Conservation (phyloP, 2,113 vertebrate genomes). For the Pongo pygmaeus region DNA sequence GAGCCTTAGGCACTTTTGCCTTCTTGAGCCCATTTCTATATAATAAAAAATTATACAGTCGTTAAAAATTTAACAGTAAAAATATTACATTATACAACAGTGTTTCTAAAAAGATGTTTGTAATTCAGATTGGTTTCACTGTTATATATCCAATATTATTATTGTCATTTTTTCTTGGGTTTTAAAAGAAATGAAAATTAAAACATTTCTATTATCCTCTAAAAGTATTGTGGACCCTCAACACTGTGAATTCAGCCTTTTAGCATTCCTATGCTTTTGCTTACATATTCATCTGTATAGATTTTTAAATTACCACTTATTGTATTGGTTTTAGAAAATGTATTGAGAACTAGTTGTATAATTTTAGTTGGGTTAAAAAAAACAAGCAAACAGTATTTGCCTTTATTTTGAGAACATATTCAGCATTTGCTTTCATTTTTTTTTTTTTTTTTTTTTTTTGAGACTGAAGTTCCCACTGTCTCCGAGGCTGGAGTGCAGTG, state of each 20-base stretch:
- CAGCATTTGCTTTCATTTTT: not conserved
- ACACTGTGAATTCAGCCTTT: not conserved
- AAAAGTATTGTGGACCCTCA: not conserved
- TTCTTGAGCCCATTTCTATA: not conserved
- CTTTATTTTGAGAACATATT: not conserved
- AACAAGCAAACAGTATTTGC: not conserved
- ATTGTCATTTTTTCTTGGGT: not conserved
- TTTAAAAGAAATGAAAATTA: not conserved
- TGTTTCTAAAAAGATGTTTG: not conserved
- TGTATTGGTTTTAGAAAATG: not conserved
- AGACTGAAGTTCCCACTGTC: too few relatives aligned
- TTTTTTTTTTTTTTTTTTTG: too few relatives aligned
- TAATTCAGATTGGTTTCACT: not conserved
- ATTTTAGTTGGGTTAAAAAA: not conserved
- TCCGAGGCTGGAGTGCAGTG: too few relatives aligned
- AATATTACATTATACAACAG: not conserved
- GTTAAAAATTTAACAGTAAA: not conserved
- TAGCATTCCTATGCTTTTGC: not conserved
- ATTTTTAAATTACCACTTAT: not conserved
- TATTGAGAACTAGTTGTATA: not conserved
- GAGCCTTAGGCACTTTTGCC: accelerated
- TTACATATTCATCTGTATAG: not conserved
- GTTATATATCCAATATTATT: not conserved
- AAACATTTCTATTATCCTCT: not conserved
- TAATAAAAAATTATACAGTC: not conserved